Conservation (phyloP, 1,140 invertebrate genomes). For the Olivierus martensii region DNA sequence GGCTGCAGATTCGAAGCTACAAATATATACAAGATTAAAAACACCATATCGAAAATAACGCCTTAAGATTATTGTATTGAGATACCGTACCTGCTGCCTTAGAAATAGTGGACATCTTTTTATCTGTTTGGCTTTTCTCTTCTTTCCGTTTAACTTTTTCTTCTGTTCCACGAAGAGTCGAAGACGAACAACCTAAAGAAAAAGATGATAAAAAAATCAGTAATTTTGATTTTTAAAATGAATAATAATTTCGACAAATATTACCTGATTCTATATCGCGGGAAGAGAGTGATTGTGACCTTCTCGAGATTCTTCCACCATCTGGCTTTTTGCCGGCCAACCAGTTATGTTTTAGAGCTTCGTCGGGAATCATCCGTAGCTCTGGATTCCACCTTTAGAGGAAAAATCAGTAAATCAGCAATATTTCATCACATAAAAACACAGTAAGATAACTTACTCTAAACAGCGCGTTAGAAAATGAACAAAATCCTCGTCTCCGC, state of each 20-base stretch:
- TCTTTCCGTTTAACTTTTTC: not conserved
- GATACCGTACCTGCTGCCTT: not conserved
- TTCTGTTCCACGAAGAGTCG: not conserved
- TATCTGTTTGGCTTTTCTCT: not conserved
- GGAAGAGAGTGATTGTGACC: no score
- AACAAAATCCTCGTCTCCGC: slow-evolving; percentile 82
- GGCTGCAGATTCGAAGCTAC: slow-evolving; percentile 2
- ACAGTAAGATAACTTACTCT: slow-evolving; percentile 49
- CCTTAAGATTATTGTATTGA: not conserved
- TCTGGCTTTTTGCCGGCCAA: slow-evolving; percentile 23
- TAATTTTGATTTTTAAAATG: no score
- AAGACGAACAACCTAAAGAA: not conserved
- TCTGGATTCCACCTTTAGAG: slow-evolving; percentile 88
- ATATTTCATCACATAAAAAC: not conserved
- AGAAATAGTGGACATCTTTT: not conserved
- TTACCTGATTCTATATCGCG: no score
- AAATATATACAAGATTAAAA: not conserved
- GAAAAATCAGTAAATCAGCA: not conserved
- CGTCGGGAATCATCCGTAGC: slow-evolving; percentile 79
- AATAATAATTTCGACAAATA: no score
- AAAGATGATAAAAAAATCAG: no score
- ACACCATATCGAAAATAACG: no score
- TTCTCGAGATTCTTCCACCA: not conserved
- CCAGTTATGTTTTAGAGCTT: slow-evolving; percentile 48
- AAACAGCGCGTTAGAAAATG: slow-evolving; percentile 87